Percentiles rank a stretch among this genome's conserved stretches.
These are phyloP conservation scores for Ammodytes marinus DNA, from an alignment of 2,113 vertebrate genomes.

Conservation along the genomic window DNA sequence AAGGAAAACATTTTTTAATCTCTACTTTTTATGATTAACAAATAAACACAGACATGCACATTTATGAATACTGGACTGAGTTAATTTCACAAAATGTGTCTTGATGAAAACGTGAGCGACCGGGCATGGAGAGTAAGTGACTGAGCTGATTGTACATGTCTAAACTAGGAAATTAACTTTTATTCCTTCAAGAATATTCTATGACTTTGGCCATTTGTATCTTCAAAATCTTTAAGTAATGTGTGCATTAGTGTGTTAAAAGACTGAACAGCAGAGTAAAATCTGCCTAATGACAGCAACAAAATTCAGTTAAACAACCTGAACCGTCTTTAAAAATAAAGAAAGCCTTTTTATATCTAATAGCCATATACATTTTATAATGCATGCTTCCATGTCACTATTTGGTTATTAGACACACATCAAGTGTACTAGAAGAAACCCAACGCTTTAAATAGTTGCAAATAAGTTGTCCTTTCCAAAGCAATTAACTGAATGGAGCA, in stretches of 20 bases:
- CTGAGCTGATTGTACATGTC: conserved; percentile 3
- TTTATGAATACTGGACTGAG: not conserved
- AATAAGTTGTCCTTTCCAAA: conserved; percentile 8
- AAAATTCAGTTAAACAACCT: conserved; percentile 24
- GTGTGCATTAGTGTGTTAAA: conserved; percentile 29
- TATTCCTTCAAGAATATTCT: not conserved
- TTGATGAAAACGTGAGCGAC: not conserved
- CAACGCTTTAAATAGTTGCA: not conserved
- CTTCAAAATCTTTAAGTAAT: conserved; percentile 29
- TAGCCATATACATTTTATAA: conserved; percentile 14
- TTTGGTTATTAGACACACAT: conserved; percentile 22
- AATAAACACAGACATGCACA: not conserved
- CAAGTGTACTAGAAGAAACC: conserved; percentile 14
- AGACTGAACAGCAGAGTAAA: conserved; percentile 21
- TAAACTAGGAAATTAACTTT: not conserved
- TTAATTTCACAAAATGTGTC: not conserved
- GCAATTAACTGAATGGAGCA: conserved; percentile 23
- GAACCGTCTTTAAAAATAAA: conserved; percentile 13
- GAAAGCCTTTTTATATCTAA: conserved; percentile 32
- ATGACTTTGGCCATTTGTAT: conserved; percentile 23
- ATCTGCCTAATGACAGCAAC: conserved; percentile 25
- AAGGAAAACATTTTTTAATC: not conserved
- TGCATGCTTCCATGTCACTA: conserved; percentile 19
- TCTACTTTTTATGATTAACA: not conserved
- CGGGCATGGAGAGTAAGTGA: conserved; percentile 9